phyloP scores from a whole-genome alignment of 2,797 vertebrate species.

The Rhinatrema bivittatum region DNA sequence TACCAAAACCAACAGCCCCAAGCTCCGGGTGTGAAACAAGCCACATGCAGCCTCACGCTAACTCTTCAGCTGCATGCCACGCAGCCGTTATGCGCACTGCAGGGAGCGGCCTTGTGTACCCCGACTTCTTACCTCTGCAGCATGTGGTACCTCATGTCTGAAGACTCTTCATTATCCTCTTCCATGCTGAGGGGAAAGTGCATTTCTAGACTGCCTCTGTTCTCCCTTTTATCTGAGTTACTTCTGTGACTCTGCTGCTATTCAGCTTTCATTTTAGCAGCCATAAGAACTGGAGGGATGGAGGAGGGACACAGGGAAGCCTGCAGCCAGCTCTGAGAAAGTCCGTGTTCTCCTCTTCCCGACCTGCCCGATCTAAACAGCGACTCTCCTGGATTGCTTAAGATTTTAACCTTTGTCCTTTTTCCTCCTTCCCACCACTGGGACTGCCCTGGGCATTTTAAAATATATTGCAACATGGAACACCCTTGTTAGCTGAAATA shows the following conservation, averaged over 20 bases:
- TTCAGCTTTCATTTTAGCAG: background rate
- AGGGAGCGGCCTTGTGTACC: accelerated
- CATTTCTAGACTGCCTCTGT: constrained; percentile 12
- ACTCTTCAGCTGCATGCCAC: too few species aligned
- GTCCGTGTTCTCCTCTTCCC: too few species aligned
- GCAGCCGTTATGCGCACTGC: background rate
- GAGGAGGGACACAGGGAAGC: too few species aligned
- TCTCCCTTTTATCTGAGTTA: too few species aligned
- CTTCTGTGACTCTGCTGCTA: constrained; percentile 10
- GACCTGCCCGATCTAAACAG: constrained; percentile 1
- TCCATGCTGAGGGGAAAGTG: constrained; percentile 38
- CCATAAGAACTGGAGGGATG: constrained; percentile 26
- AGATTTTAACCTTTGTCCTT: constrained; percentile 26
- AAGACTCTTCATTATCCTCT: constrained; percentile 37
- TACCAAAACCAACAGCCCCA: background rate
- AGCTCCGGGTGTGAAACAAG: too few species aligned
- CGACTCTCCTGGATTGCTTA: constrained; percentile 1
- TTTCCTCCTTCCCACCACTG: constrained; percentile 2
- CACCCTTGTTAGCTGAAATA: too few species aligned
- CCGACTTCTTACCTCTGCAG: constrained; percentile 47
- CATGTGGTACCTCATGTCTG: constrained; percentile 53
- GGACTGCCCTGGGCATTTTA: too few species aligned
- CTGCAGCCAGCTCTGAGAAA: too few species aligned
- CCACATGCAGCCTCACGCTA: background rate
- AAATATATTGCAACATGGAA: too few species aligned